Conservation (phyloP, 1,140 invertebrate species). For the Aleiodes sp. region DNA sequence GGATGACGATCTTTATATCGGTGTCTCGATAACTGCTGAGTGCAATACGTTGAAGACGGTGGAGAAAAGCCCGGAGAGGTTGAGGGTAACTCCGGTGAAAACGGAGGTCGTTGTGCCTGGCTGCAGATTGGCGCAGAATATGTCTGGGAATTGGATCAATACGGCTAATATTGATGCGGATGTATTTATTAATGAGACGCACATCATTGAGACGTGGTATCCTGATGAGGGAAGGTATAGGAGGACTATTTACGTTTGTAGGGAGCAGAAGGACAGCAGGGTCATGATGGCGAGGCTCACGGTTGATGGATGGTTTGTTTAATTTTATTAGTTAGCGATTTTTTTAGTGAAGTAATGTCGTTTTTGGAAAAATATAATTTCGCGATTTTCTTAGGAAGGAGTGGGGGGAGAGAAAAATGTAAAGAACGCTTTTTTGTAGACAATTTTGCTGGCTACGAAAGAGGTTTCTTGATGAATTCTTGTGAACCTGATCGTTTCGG, state of each 20-base stretch:
- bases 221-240: conserved; percentile 90
- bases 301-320: conserved; percentile 97
- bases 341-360: too few relatives aligned
- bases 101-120: conserved; percentile 88
- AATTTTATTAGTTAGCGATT: conserved; percentile 73
- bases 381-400: too few relatives aligned
- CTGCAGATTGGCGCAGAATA: conserved; percentile 92
- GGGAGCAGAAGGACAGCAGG: conserved; percentile 85
- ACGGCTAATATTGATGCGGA: conserved; percentile 96
- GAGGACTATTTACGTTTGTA: conserved; percentile 93
- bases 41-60: conserved; percentile 92
- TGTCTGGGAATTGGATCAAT: conserved; percentile 95
- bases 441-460: too few relatives aligned
- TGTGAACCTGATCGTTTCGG: too few relatives aligned
- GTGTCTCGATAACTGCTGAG: conserved; percentile 91
- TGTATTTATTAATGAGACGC: conserved; percentile 93
- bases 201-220: conserved; percentile 94
- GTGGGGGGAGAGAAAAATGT: too few relatives aligned
- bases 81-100: conserved; percentile 86
- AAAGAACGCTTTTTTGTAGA: too few relatives aligned
- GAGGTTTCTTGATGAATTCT: too few relatives aligned
- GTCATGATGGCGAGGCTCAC: conserved; percentile 96
- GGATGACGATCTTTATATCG: conserved; percentile 91
- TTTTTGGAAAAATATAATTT: too few relatives aligned
- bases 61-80: conserved; percentile 91